Conservation (phyloP, 1,140 invertebrate genomes). For the Camponotus floridanus region DNA sequence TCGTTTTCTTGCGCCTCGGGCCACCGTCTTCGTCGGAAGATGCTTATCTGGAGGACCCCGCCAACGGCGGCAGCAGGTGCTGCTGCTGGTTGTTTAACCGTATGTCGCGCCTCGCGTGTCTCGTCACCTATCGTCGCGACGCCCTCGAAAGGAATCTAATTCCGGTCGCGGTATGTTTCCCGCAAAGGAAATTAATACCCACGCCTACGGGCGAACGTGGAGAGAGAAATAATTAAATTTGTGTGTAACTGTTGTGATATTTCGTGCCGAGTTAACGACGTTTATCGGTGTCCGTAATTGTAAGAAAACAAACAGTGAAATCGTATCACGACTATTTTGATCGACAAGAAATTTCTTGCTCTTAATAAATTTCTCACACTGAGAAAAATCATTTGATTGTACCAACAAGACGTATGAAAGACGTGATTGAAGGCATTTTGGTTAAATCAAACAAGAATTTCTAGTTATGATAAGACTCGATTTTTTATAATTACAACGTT, state of each 20-base stretch:
- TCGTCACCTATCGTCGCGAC: conserved; percentile 27
- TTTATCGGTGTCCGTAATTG: conserved; percentile 12
- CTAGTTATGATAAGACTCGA: too few species aligned
- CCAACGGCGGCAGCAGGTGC: conserved; percentile 21
- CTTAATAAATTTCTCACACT: neutral
- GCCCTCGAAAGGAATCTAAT: conserved; percentile 29
- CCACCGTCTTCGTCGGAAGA: conserved; percentile 29
- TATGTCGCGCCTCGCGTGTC: conserved; percentile 37
- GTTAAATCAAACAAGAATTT: too few species aligned
- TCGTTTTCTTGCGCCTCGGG: conserved; percentile 31
- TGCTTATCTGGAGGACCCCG: conserved; percentile 32
- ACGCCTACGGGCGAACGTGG: conserved; percentile 1
- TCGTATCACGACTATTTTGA: neutral
- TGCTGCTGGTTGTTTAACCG: conserved; percentile 42
- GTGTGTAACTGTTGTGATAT: neutral
- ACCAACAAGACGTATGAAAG: too few species aligned
- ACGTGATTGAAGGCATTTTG: too few species aligned
- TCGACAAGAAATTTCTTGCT: neutral
- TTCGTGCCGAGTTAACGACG: neutral
- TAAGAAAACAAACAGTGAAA: conserved; percentile 5
- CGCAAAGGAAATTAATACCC: conserved; percentile 52
- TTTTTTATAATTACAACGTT: too few species aligned
- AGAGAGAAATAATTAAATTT: neutral
- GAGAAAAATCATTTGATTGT: too few species aligned
- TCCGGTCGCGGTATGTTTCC: neutral